Evolutionary conservation across 2,113 vertebrate genomes (phyloP).

Genomic region (Psettodes erumei): DNA sequence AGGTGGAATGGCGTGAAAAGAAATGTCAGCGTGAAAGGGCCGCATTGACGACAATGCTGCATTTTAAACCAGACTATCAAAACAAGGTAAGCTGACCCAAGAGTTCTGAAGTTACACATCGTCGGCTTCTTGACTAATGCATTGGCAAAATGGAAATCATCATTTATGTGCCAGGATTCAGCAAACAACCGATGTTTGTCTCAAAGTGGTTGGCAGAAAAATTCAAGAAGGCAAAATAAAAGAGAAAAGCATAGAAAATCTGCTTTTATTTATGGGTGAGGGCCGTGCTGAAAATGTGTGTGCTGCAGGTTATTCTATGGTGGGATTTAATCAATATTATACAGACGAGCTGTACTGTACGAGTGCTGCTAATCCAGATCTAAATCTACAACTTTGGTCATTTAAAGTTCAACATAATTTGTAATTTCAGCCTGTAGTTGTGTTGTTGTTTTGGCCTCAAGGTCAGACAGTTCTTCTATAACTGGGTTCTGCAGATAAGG

Average conservation of each 20-base stretch:
- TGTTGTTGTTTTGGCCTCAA: background rate
- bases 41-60: constrained; percentile 73
- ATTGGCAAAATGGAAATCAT: constrained; percentile 60
- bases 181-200: constrained; percentile 28
- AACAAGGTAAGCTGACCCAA: constrained; percentile 82
- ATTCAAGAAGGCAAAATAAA: background rate
- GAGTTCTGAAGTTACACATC: constrained; percentile 69
- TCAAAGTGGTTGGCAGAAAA: background rate
- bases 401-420: background rate
- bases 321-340: too few relatives aligned
- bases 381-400: background rate
- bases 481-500: background rate
- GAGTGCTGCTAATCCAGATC: background rate
- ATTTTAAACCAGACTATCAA: constrained; percentile 78
- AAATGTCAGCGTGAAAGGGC: constrained; percentile 57
- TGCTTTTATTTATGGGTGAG: background rate
- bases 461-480: background rate
- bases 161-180: constrained; percentile 58
- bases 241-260: background rate
- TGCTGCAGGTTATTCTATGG: background rate
- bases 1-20: constrained; percentile 61
- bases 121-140: constrained; percentile 45
- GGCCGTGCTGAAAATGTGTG: background rate
- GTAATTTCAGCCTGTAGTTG: background rate
- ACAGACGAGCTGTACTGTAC: background rate